phyloP scores from a whole-genome alignment of 2,797 vertebrate genomes.

The Zalophus californianus region DNA sequence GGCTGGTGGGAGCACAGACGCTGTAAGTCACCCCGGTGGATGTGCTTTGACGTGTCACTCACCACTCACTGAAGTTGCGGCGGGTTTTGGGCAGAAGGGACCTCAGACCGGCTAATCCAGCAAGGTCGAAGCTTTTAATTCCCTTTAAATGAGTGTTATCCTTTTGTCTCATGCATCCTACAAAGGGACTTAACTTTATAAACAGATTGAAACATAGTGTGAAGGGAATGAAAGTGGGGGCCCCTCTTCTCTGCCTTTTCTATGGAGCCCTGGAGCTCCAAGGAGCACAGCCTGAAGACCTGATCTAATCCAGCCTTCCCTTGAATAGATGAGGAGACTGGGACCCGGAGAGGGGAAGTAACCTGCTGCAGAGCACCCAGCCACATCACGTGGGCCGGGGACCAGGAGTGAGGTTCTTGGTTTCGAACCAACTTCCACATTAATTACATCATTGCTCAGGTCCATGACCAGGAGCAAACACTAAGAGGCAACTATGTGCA shows the following conservation, averaged over 20 bases:
- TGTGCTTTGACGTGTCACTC: accelerated
- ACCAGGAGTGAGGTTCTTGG: background rate
- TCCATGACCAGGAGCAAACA: background rate
- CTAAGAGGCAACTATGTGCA: background rate
- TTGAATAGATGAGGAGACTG: background rate
- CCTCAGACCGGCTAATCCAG: background rate
- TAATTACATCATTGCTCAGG: background rate
- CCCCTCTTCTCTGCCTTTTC: background rate
- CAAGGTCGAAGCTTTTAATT: background rate
- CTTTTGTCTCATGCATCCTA: background rate
- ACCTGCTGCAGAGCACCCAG: background rate
- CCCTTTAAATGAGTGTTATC: background rate
- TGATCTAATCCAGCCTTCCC: background rate
- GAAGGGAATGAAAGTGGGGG: background rate
- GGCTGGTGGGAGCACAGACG: slow-evolving; percentile 93
- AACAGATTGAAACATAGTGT: background rate
- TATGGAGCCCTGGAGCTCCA: background rate
- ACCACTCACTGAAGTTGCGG: background rate
- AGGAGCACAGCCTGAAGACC: background rate
- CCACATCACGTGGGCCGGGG: no score
- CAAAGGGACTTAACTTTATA: background rate
- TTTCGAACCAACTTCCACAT: background rate
- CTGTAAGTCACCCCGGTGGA: slow-evolving; percentile 87
- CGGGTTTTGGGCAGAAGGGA: background rate
- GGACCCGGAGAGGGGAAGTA: background rate